Evolutionary conservation across 2,888 invertebrate species (phyloP), one percentile per base, ranked within the genome.

Genomic region (Trachelus iudaicus): DNA sequence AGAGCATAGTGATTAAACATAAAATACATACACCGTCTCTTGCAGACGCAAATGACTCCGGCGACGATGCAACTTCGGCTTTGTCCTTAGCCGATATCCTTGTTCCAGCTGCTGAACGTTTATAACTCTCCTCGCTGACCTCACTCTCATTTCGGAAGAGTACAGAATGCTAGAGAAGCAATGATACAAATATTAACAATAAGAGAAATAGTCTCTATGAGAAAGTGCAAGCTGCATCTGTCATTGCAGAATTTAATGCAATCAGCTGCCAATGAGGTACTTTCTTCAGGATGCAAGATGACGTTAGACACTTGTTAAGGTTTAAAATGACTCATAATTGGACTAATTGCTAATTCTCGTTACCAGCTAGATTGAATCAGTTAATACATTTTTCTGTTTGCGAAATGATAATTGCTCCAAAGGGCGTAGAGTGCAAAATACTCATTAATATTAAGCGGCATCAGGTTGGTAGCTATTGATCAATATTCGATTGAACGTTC

Each of bases 31-130:
- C 96, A 92, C 96, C 95, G 91, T 98, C 99, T 88, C 98, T 96
- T 0, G 99, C 99, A 1, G 98, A 99, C 75, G 98, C 97, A 92
- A 98, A 99, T 81, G 98, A 98, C 91, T 99, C 99, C 0, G 97
- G 97, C 30, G 98, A 98, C 84, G 98, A 97, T 82, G 97, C 95
- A 87, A 83, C 92, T 81, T 86, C 92, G 85, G 86, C 90, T 87
- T 93, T 86, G 90, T 92, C 85, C 89, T 90, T 87, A 85, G 80
- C 91, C 85, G 81, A 93, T 85, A 88, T 81, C 79, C 87, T 92
- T 88, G 91, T 92, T 89, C 91, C 93, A 84, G 85, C 92, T 87
- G 84, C 93, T 84, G 87, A 92, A 89, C 81, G 93, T 91, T 92
- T 93, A 92, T 83, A 93, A 89, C 87, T 88, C 79, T 87, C 89